Evolutionary conservation across 1,140 invertebrate genomes (phyloP), one percentile per base, ranked within the genome.

Genomic region (Drosophila lacteicornis): DNA sequence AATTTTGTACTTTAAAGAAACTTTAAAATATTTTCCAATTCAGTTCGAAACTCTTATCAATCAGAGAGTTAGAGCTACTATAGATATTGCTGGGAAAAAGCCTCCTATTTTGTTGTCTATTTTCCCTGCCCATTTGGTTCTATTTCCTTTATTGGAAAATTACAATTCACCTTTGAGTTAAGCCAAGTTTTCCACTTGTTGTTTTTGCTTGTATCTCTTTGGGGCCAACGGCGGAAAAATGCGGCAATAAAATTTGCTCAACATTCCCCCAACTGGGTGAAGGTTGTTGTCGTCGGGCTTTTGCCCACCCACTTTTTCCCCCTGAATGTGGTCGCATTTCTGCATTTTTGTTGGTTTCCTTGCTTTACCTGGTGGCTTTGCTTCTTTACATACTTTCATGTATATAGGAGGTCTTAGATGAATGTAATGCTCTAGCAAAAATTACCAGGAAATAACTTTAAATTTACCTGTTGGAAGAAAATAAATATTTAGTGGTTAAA

Each of bases 221-320:
- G 33, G 51, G 51, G 57, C 40, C 45, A 69, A 66, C 58, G 61
- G 43, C 42, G 36, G 45, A 51, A 60, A 25, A 76, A 77, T 49
- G 42, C 50, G 51, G 74, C 73, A 65, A 75, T 66, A 53, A 77
- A 76, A 77, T 76, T 78, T 51, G 43, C 53, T 50, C 50, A 58
- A 67, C 66, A 51, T 65, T 69, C 40, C 15, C 36, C 65, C 65
- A 71, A 74, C 68, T 74, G 70, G 70, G 70, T 74, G 70, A 74
- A 74, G 70, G 70, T 74, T 73, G 70, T 60, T 73, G 45, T 46
- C 27, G 27, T 30, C 67, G 45, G 36, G 42, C 12, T 8, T 40
- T 25, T 17, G 17, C 27, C n/a, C 33, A 25, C 13, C 22, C 33
- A 36, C 50, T n/a, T 33, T 47, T 36, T 33, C 19, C 40, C 66